A percentile compares a stretch with the other conserved stretches of the same genome.
phyloP scores from a whole-genome alignment of 2,113 vertebrate genomes.

The Psittacula cyanocephala region DNA sequence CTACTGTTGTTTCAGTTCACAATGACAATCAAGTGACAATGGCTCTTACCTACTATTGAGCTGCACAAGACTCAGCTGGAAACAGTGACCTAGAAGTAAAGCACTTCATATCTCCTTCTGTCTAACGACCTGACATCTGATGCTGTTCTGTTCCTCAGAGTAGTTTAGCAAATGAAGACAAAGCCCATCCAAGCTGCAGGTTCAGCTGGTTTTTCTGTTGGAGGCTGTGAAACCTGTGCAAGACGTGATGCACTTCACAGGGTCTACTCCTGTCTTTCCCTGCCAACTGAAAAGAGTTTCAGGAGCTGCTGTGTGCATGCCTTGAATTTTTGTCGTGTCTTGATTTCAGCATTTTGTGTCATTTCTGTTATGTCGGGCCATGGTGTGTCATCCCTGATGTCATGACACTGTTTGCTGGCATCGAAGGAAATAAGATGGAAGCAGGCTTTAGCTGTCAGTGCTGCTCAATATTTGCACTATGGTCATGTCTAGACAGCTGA shows the following conservation, averaged over 20 bases:
- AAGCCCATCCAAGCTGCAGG: not conserved
- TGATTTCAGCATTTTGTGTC: not conserved
- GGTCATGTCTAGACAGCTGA: conserved; percentile 3
- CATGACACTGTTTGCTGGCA: conserved; percentile 7
- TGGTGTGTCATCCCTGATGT: not conserved
- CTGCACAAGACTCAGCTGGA: not conserved
- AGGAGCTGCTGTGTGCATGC: accelerated
- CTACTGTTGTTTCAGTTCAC: not conserved
- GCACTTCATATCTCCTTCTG: not conserved
- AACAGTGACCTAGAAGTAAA: not conserved
- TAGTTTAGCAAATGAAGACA: not conserved
- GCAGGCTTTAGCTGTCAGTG: conserved; percentile 2
- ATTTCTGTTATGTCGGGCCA: not conserved
- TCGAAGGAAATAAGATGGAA: conserved; percentile 28
- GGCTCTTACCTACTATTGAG: not conserved
- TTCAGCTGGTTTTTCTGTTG: not conserved
- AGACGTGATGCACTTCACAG: accelerated
- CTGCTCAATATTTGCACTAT: conserved; percentile 1
- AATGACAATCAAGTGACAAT: not conserved
- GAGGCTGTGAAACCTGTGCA: not conserved
- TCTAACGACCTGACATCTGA: not conserved
- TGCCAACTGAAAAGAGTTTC: not conserved
- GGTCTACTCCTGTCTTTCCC: not conserved
- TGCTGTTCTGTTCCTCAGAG: not conserved
- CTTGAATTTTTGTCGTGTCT: not conserved